Evolutionary conservation across 2,888 invertebrate genomes (phyloP).

Genomic region (Neoascia interrupta): DNA sequence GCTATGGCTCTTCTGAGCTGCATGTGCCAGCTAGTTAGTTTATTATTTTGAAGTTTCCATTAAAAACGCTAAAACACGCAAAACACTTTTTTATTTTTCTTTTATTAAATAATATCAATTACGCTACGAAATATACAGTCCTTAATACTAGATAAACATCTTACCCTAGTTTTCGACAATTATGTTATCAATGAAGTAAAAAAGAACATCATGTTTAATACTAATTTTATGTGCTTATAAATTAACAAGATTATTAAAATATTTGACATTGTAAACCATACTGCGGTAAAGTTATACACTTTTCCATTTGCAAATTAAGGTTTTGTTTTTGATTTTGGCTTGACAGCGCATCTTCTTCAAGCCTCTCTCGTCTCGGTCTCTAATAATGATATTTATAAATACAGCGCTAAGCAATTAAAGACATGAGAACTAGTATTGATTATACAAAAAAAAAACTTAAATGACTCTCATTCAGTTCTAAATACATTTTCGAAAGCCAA

Average conservation of each 20-base stretch:
- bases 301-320: not conserved
- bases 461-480: conserved; percentile 48
- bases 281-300: not conserved
- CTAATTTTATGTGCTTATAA: conserved; percentile 28
- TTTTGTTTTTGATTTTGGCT: not conserved
- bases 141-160: conserved; percentile 18
- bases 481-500: conserved; percentile 13
- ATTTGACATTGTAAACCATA: conserved; percentile 5
- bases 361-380: no score
- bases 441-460: conserved; percentile 6
- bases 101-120: conserved; percentile 49
- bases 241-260: conserved; percentile 28
- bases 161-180: conserved; percentile 26
- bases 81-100: not conserved
- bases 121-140: conserved; percentile 54
- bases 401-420: conserved; percentile 13
- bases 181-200: conserved; percentile 17
- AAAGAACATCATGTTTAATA: conserved; percentile 33
- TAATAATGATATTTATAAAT: conserved; percentile 24
- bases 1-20: no score
- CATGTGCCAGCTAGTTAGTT: no score
- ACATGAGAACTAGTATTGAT: not conserved
- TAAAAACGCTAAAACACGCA: no score
- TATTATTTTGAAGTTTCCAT: not conserved
- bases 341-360: not conserved